These are phyloP conservation scores for Brenthis ino DNA, from an alignment of 2,888 invertebrate species.

Conservation along the genomic window DNA sequence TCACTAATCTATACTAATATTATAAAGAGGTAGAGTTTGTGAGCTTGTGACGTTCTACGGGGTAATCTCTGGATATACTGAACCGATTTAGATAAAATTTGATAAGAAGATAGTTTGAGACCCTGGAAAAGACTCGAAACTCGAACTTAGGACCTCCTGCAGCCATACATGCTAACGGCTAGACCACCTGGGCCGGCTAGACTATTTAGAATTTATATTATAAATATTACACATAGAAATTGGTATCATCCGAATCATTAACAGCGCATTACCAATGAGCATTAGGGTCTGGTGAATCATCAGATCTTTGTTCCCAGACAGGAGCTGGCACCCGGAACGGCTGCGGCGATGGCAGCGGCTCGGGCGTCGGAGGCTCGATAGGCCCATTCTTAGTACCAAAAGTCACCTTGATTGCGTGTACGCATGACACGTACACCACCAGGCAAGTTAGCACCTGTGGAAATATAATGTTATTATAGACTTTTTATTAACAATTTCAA, in stretches of 20 bases:
- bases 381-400: slow-evolving; percentile 84
- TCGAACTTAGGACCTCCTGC: no score
- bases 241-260: no score
- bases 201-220: not conserved
- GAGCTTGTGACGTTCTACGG: no score
- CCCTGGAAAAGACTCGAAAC: no score
- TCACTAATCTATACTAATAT: no score
- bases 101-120: no score
- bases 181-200: no score
- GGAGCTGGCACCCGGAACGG: slow-evolving; percentile 83
- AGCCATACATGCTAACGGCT: no score
- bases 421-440: slow-evolving; percentile 70
- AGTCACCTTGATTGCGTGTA: slow-evolving; percentile 83
- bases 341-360: slow-evolving; percentile 70
- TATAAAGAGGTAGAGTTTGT: no score
- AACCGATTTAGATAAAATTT: no score
- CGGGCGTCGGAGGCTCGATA: slow-evolving; percentile 82
- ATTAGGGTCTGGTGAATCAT: slow-evolving; percentile 83
- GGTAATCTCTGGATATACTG: no score
- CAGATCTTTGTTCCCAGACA: slow-evolving; percentile 83
- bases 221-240: not conserved
- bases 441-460: slow-evolving; percentile 70
- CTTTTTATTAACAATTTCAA: not conserved
- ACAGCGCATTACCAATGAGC: slow-evolving; percentile 78
- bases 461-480: slow-evolving; percentile 7